Base-by-base conservation (phyloP, 2,113 vertebrate genomes). In the Fukomys damarensis region DNA sequence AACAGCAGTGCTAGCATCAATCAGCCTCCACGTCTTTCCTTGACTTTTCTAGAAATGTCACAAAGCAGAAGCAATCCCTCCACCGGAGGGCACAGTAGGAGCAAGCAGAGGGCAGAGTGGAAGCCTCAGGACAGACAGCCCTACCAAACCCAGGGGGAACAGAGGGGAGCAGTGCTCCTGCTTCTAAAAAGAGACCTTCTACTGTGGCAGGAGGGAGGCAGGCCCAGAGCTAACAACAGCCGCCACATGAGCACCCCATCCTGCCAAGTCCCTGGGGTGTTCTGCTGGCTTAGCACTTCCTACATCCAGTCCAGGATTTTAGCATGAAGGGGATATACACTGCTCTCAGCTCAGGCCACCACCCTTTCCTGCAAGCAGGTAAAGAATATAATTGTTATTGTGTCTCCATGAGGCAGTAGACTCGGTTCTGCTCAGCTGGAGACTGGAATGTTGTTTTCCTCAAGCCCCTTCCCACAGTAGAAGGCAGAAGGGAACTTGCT, bases 41-140 rank as follows among this genome's bases (percentile, higher is more conserved):
- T 9, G 79, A 58, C 28, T 90, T 93, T 94, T 85, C 80, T 77
- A 58, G 86, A 70, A 72, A 58, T 19, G 86, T 13, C 89, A 38
- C 58, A 5, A 26, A 16, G 8, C 30, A 26, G 41, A 74, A 35
- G 58, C 0, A 59, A 24, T 96, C 72, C 58, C 0, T 90, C 97
- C 97, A 97, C 93, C 86, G 97, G 98, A 97, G 97, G 98, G 98
- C 89, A 12, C 86, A 66, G 41, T 63, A 65, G 70, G 93, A 98
- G 94, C 96, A 98, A 93, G 12, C 7, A 86, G 80, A 83, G 1
- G 28, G 77, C 74, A 59, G 90, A 74, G 30, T 70, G 90, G 63
- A 86, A 30, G 89, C 86, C 89, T 22, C 86, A 14, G 84, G 41
- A 66, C 32, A 72, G 82, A 52, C 11, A n/a, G 26, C 19, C 16